Conservation (phyloP, 2,797 vertebrate genomes). For the Sebastes dallii region DNA sequence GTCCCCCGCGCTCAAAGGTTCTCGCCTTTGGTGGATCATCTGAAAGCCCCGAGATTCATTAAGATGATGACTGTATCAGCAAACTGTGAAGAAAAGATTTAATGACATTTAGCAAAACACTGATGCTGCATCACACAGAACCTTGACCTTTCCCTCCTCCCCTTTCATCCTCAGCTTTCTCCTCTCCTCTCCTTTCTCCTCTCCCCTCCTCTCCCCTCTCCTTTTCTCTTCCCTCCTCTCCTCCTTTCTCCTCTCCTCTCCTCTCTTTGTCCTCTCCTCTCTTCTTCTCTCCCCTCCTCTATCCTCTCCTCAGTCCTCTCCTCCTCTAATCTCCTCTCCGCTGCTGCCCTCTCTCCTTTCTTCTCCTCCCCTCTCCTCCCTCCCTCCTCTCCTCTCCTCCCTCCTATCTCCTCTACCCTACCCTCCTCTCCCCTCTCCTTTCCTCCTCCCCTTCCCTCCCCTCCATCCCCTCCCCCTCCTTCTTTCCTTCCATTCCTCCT, state of each 20-base stretch:
- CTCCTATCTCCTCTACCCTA: no score
- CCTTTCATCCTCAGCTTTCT: slow-evolving; percentile 29
- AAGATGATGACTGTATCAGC: slow-evolving; percentile 60
- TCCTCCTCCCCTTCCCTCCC: neutral
- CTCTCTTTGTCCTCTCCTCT: no score
- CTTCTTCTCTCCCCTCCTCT: no score
- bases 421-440: neutral
- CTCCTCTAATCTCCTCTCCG: no score
- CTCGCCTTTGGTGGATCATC: slow-evolving; percentile 48
- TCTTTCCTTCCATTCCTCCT: slow-evolving; percentile 50
- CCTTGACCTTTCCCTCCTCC: slow-evolving; percentile 65
- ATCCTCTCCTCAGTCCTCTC: no score
- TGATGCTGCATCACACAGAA: slow-evolving; percentile 67
- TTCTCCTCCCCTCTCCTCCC: neutral
- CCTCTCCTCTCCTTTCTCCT: slow-evolving; percentile 8
- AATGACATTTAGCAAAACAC: slow-evolving; percentile 74
- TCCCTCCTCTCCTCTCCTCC: neutral
- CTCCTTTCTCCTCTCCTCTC: no score
- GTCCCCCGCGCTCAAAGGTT: slow-evolving; percentile 34
- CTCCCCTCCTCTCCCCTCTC: neutral
- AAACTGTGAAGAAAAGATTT: slow-evolving; percentile 61
- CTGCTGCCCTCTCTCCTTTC: slow-evolving; percentile 23
- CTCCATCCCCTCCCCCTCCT: neutral
- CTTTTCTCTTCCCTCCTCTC: neutral
- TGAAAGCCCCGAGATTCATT: slow-evolving; percentile 51